These are phyloP conservation scores for Osedax frankpressi DNA, from an alignment of 2,888 invertebrate genomes.

Conservation along the genomic window DNA sequence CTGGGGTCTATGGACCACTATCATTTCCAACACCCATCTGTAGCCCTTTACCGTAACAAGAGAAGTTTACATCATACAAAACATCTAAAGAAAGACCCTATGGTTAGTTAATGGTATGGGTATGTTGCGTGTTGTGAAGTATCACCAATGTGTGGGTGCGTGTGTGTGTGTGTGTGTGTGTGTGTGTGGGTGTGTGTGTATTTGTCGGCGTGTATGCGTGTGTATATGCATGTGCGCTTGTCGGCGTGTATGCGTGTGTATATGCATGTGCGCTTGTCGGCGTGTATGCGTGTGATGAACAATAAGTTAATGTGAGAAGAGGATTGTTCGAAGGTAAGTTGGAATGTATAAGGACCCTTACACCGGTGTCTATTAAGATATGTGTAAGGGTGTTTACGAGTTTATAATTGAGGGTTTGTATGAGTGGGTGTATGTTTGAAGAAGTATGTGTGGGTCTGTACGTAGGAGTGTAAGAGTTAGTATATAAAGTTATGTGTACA, in stretches of 20 bases:
- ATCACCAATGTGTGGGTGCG: not conserved
- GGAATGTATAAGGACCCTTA: no score
- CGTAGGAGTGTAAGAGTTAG: no score
- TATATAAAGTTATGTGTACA: no score
- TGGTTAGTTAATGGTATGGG: conserved; percentile 59
- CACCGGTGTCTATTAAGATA: no score
- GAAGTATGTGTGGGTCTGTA: no score
- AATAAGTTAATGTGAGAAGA: no score
- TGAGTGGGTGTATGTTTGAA: no score
- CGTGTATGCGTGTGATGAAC: no score
- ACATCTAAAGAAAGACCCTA: conserved; percentile 73
- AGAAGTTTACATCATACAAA: conserved; percentile 78
- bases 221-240: not conserved
- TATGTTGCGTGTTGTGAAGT: not conserved
- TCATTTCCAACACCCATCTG: conserved; percentile 81
- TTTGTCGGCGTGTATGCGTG: not conserved
- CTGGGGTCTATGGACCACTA: conserved; percentile 77
- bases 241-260: not conserved
- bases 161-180: conserved; percentile 14
- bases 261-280: no score
- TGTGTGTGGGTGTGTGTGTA: not conserved
- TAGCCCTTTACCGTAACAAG: conserved; percentile 73
- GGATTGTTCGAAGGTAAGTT: no score
- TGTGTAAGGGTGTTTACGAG: no score
- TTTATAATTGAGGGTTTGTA: no score